These are phyloP conservation scores for Drosophila infuscata DNA, from an alignment of 2,888 invertebrate species.

Conservation along the genomic window DNA sequence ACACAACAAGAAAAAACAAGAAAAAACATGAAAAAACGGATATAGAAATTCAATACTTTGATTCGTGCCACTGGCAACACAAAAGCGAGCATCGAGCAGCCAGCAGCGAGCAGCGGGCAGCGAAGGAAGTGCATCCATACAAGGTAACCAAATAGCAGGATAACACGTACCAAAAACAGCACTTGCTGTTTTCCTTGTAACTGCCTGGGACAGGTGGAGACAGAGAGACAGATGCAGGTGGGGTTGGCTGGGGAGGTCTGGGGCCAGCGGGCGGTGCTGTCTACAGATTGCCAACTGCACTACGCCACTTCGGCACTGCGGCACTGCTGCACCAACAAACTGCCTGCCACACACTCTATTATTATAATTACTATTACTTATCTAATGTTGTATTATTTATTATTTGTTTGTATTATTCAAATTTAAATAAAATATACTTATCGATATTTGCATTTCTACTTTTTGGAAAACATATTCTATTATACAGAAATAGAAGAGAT, in stretches of 20 bases:
- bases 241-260: not conserved
- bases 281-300: conserved; percentile 50
- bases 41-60: conserved; percentile 85
- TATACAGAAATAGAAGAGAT: not conserved
- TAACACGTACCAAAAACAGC: conserved; percentile 74
- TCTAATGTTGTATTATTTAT: not conserved
- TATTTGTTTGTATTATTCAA: not conserved
- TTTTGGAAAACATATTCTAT: not conserved
- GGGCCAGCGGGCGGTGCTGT: conserved; percentile 3
- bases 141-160: conserved; percentile 78
- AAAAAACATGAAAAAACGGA: conserved; percentile 71
- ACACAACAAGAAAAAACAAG: conserved; percentile 61
- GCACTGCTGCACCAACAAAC: conserved; percentile 25
- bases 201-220: not conserved
- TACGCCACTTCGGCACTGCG: not conserved
- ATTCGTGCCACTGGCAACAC: conserved; percentile 81
- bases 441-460: not conserved
- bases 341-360: not conserved
- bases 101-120: conserved; percentile 5
- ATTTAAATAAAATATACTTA: too few species aligned
- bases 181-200: conserved; percentile 51
- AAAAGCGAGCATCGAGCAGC: conserved; percentile 5
- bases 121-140: conserved; percentile 77
- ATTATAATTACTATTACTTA: not conserved
- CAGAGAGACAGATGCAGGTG: not conserved